Base-by-base conservation (phyloP, 2,113 vertebrate species). In the Tachycineta bicolor region DNA sequence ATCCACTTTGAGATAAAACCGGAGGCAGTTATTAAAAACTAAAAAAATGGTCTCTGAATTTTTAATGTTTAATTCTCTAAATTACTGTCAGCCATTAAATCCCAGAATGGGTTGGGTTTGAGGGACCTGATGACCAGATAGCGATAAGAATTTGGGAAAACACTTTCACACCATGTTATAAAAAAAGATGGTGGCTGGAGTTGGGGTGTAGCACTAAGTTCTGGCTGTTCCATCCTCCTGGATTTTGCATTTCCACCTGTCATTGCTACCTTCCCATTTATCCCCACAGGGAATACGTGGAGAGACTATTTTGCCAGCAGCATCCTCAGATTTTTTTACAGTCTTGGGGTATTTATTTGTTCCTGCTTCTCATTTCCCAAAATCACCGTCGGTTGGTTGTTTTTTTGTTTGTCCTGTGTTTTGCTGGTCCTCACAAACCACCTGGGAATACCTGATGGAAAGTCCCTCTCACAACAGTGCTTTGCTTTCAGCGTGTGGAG, bases 311-410 rank as follows among this genome's bases (percentile, higher is more conserved):
- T 12, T 50, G 29, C 59, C 67, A 43, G 22, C 22, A 26, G 47
- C 52, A 63, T 71, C 47, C 28, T 28, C 20, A 28, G 25, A 2
- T 53, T 52, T 19, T 47, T 52, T 19, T 37, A 43, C 1, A 1
- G 14, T 24, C 29, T 60, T 50, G 67, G 49, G 34, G 2, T 39
- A 8, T 50, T 78, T 85, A 8, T 62, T 83, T 74, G 23, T 56
- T 69, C 29, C 20, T 58, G 34, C 20, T 63, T 68, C 17, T 43
- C 4, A 50, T 80, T 53, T 58, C 39, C 31, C 67, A 3, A 2
- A 52, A 14, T 41, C 26, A 14, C 22, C 2, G 0, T 5, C 11
- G 8, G 2, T 37, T 80, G 47, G 0, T 59, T 69, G 19, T 3
- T 65, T 1, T 53, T 78, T 59, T 78, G 16, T 5, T 67, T 56